Evolutionary conservation across 1,140 invertebrate species (phyloP).

Genomic region (Saccostrea glomerata): DNA sequence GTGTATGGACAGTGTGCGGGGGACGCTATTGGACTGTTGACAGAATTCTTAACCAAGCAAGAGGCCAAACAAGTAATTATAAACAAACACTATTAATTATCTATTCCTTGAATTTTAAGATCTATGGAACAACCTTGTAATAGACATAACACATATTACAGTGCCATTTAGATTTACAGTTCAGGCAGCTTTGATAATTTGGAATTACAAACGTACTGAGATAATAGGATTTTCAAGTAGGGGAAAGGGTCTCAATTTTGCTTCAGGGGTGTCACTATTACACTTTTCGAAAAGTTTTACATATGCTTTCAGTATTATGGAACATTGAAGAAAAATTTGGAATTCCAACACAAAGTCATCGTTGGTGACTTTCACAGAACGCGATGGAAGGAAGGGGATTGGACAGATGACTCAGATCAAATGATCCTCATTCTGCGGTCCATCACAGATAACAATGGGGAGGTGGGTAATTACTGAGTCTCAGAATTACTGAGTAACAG

Average conservation of each 20-base stretch:
- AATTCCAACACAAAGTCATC: constrained; percentile 65
- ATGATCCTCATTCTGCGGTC: constrained; percentile 70
- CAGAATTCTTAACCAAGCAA: constrained; percentile 67
- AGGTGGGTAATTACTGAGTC: constrained; percentile 54
- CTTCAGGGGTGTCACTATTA: too few relatives aligned
- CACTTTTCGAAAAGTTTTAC: constrained; percentile 4
- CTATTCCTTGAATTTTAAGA: too few relatives aligned
- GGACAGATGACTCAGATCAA: constrained; percentile 74
- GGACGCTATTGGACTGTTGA: constrained; percentile 71
- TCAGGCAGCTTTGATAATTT: too few relatives aligned
- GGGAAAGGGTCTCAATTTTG: too few relatives aligned
- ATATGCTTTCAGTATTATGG: constrained; percentile 64
- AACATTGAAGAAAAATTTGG: constrained; percentile 56
- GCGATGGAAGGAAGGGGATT: constrained; percentile 69
- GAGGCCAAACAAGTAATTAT: constrained; percentile 61
- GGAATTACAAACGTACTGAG: too few relatives aligned
- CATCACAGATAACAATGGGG: constrained; percentile 63
- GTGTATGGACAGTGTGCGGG: constrained; percentile 71
- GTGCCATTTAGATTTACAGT: too few relatives aligned
- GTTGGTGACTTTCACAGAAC: constrained; percentile 65
- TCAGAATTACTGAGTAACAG: neutral
- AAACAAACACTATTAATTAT: neutral
- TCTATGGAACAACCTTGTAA: too few relatives aligned
- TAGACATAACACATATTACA: too few relatives aligned
- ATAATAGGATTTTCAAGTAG: too few relatives aligned